Evolutionary conservation across 1,140 invertebrate genomes (phyloP), one percentile per base, ranked within the genome.

Genomic region (Megalonaias nervosa): DNA sequence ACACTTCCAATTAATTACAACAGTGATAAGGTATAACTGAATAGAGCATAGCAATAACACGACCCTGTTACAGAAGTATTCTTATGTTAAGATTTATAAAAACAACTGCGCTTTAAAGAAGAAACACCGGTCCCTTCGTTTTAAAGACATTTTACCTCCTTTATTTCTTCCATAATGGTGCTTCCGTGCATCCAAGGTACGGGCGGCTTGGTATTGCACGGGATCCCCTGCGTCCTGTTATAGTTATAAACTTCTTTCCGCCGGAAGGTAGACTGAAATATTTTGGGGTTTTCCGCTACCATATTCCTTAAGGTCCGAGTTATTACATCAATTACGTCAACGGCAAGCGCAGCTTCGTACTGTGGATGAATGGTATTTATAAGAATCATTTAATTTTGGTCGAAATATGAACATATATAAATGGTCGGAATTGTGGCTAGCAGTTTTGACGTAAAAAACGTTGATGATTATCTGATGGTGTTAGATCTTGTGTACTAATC

Each of bases 141-240:
- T 31, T 31, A 31, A 31, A 15, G 26, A 65, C 14, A 26, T 66
- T 60, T 55, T 73, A 88, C 87, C 84, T 75, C 62, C 74, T 84
- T 86, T 17, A 87, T 81, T 2, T 78, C 79, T 9, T 79, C 59
- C 66, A 86, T 80, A 14, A 89, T 84, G 17, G 73, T 80, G 0
- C 77, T 66, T 0, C 88, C 88, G 60, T 86, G 84, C 81, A 85
- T 85, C 88, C 87, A 89, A 12, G 87, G 86, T 15, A 79, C 67
- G 1, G 82, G 81, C 0, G 83, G 83, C 2, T 80, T 74, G 17
- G 79, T 83, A 16, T 76, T 84, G 66, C 88, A 89, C 2, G 82
- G 82, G 2, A 87, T 82, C 4, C 86, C 88, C 21, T 80, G 79
- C 31, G 83, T 88, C 13, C 76, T 68, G 78, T 88, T 89, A 57